A percentile compares a stretch with the other conserved stretches of the same genome.
phyloP scores from a whole-genome alignment of 2,888 invertebrate genomes.

The Orthosia gothica region DNA sequence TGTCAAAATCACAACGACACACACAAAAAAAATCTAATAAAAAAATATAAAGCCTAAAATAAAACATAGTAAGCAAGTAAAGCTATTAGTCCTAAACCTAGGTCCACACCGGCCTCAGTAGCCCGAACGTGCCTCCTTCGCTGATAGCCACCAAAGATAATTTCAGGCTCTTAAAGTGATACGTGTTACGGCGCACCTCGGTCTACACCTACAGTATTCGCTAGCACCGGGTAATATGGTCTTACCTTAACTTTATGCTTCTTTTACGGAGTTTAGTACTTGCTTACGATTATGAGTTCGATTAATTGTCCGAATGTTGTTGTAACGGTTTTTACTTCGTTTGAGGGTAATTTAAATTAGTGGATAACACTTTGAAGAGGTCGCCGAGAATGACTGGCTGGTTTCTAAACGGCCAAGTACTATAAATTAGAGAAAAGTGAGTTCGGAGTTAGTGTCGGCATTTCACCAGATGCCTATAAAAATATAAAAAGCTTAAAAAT shows the following conservation, averaged over 20 bases:
- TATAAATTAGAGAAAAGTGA: not conserved
- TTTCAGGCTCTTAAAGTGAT: slow-evolving; percentile 53
- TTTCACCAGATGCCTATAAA: not conserved
- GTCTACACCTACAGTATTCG: slow-evolving; percentile 5
- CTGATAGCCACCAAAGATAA: slow-evolving; percentile 55
- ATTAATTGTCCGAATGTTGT: slow-evolving; percentile 30
- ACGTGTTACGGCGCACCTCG: slow-evolving; percentile 38
- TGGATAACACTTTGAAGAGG: not conserved
- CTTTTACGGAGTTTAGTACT: slow-evolving; percentile 29
- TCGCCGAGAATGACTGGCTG: not conserved
- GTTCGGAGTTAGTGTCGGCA: not conserved
- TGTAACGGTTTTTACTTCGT: slow-evolving; percentile 13
- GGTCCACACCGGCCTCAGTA: slow-evolving; percentile 19
- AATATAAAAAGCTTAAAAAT: slow-evolving; percentile 11
- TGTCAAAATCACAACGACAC: too few species aligned
- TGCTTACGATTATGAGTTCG: not conserved
- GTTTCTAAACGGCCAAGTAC: not conserved
- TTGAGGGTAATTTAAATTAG: slow-evolving; percentile 5
- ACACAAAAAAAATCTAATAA: too few species aligned
- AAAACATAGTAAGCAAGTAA: not conserved
- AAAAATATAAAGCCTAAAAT: not conserved
- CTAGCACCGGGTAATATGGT: slow-evolving; percentile 8
- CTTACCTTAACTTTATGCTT: slow-evolving; percentile 25
- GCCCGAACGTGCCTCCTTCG: slow-evolving; percentile 45
- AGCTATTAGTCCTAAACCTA: slow-evolving; percentile 34